Evolutionary conservation across 2,113 vertebrate genomes (phyloP).

Genomic region (Entelurus aequoreus): DNA sequence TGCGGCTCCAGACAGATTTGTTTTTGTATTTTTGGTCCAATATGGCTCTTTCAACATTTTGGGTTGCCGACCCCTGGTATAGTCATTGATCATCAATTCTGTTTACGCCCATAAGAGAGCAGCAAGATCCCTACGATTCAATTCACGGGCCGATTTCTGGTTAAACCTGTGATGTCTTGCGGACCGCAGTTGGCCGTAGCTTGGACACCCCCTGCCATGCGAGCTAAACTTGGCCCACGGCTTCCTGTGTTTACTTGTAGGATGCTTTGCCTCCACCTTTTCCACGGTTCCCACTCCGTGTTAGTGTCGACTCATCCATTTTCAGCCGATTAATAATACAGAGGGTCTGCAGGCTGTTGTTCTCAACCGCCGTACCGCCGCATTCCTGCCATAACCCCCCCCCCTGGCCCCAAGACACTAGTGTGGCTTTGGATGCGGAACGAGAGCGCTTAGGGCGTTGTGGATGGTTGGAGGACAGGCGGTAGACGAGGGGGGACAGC

Average conservation of each 20-base stretch:
- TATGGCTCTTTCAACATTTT: no score
- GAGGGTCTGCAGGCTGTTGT: constrained; percentile 51
- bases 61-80: no score
- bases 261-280: constrained; percentile 24
- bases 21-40: no score
- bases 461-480: constrained; percentile 19
- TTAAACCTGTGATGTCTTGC: no score
- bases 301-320: constrained; percentile 57
- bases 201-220: background rate
- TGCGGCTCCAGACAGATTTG: no score
- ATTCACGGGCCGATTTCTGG: no score
- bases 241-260: constrained; percentile 31
- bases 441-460: background rate
- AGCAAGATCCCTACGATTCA: no score
- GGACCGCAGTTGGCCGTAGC: background rate
- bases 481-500: constrained; percentile 36
- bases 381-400: background rate
- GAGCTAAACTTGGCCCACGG: no score
- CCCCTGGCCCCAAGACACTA: background rate
- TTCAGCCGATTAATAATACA: constrained; percentile 63
- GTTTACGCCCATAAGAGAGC: no score
- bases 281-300: constrained; percentile 22
- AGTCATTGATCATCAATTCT: no score
- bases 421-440: background rate
- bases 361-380: constrained; percentile 49